A percentile compares a stretch with the other conserved stretches of the same genome.
Conservation (phyloP, 2,888 invertebrate species). For the Aradus depressus region DNA sequence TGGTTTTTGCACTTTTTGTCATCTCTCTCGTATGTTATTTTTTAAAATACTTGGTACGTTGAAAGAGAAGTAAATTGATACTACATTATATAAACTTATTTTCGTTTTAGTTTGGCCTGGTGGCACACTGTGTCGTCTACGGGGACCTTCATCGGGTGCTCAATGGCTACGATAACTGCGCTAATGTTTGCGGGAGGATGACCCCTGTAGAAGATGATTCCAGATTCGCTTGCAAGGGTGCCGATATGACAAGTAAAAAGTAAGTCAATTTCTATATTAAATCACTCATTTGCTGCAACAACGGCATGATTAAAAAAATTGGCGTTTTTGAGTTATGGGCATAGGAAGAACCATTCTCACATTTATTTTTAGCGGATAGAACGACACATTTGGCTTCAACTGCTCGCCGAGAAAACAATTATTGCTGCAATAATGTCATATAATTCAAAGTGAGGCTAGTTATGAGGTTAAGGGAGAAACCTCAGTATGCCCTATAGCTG, state of each 20-base stretch:
- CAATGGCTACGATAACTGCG: conserved; percentile 53
- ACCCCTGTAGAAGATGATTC: conserved; percentile 36
- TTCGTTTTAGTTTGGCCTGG: conserved; percentile 35
- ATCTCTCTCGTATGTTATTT: conserved; percentile 43
- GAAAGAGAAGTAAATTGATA: background rate
- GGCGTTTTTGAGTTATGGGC: too few relatives aligned
- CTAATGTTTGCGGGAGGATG: conserved; percentile 49
- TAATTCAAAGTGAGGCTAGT: too few relatives aligned
- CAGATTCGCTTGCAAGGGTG: conserved; percentile 39
- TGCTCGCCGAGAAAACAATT: too few relatives aligned
- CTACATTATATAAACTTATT: conserved; percentile 7
- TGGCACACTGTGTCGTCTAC: conserved; percentile 40
- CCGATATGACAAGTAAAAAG: conserved; percentile 38
- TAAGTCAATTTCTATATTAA: conserved; percentile 25
- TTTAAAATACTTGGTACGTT: background rate
- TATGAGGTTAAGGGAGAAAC: too few relatives aligned
- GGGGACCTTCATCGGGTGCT: conserved; percentile 48
- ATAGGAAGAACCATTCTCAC: too few relatives aligned
- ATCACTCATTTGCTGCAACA: background rate
- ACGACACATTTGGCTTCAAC: too few relatives aligned
- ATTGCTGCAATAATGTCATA: too few relatives aligned
- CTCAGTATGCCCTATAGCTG: too few relatives aligned
- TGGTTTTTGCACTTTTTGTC: conserved; percentile 43
- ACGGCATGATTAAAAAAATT: background rate
- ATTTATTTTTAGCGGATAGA: too few relatives aligned